Evolutionary conservation across 2,797 vertebrate species (phyloP), one percentile per base, ranked within the genome.

Genomic region (Falco concolor): DNA sequence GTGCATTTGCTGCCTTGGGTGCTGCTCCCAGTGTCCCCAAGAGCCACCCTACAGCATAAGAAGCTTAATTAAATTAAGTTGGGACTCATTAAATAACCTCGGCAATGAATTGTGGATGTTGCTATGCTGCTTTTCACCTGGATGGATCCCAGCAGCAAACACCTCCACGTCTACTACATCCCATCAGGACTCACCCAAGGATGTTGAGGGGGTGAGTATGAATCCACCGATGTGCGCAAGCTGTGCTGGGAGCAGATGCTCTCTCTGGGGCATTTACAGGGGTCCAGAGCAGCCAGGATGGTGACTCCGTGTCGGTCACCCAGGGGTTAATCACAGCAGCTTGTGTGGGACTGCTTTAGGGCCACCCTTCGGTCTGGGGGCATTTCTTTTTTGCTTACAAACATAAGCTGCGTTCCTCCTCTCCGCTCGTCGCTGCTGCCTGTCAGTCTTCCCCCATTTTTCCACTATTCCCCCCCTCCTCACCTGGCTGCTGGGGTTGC

Each of bases 201-300:
- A 74, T 56, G 68, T 64, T 53, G 72, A 67, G 74, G 2, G 0
- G 57, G 61, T 42, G 38, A 64, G 34, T 34, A 42, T 0, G 2
- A 45, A 49, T 14, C 24, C 45, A 45, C 6, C 1, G 6, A 28
- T 11, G 47, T 7, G 30, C 72, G 61, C 38, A 30, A 73, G 25
- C 5, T 6, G 2, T 9, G 3, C 0, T 2, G 36, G 42, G 81
- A 38, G 38, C 20, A 1, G 21, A 23, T 10, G 24, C 17, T 65
- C 27, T 5, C n/a, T n/a, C 56, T 28, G 65, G n/a, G 10, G 63
- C 34, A 6, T 38, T 61, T 74, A 38, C 12, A 5, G 44, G 23
- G 54, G 70, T 44, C 63, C 49, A 54, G 8, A 0, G 45, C 56
- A 74, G 61, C 40, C 2, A 1, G 72, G 45, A 53, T 0, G 3